Evolutionary conservation across 2,797 vertebrate genomes (phyloP).

Genomic region (Typhlichthys subterraneus): DNA sequence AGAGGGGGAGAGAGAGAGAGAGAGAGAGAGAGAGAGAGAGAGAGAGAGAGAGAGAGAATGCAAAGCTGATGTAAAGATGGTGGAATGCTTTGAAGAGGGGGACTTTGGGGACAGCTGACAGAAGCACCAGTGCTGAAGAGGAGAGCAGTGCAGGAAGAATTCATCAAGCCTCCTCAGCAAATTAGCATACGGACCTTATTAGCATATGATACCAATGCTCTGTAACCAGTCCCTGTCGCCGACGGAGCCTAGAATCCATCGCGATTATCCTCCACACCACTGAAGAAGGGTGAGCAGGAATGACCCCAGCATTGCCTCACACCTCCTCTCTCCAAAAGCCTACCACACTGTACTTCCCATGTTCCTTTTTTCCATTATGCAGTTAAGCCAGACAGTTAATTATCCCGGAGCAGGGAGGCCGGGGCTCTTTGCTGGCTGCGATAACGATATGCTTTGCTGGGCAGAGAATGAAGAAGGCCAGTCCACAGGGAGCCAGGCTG

Average conservation of each 20-base stretch:
- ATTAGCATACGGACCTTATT: slow-evolving; percentile 78
- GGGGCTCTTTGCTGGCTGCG: slow-evolving; percentile 74
- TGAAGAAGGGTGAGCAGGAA: slow-evolving; percentile 56
- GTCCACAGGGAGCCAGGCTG: slow-evolving; percentile 71
- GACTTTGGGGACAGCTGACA: slow-evolving; percentile 60
- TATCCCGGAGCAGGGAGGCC: slow-evolving; percentile 77
- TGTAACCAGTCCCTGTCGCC: slow-evolving; percentile 53
- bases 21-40: slow-evolving; percentile 28
- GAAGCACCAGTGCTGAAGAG: slow-evolving; percentile 39
- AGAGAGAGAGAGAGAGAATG: slow-evolving; percentile 31
- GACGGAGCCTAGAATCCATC: slow-evolving; percentile 58
- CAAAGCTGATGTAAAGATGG: slow-evolving; percentile 52
- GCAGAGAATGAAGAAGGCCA: slow-evolving; percentile 79
- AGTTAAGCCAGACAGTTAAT: slow-evolving; percentile 84
- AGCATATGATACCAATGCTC: slow-evolving; percentile 71
- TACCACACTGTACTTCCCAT: slow-evolving; percentile 63
- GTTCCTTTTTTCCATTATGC: slow-evolving; percentile 74
- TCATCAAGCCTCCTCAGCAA: slow-evolving; percentile 66
- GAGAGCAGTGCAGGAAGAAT: slow-evolving; percentile 49
- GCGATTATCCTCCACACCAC: slow-evolving; percentile 52
- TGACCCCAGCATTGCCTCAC: slow-evolving; percentile 67
- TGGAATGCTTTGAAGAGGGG: slow-evolving; percentile 64
- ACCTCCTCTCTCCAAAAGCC: slow-evolving; percentile 63
- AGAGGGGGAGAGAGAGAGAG: slow-evolving; percentile 11
- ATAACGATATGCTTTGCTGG: slow-evolving; percentile 82